A percentile compares a stretch with the other conserved stretches of the same genome.
Conservation (phyloP, 2,797 vertebrate genomes). For the Heterohyrax brucei region DNA sequence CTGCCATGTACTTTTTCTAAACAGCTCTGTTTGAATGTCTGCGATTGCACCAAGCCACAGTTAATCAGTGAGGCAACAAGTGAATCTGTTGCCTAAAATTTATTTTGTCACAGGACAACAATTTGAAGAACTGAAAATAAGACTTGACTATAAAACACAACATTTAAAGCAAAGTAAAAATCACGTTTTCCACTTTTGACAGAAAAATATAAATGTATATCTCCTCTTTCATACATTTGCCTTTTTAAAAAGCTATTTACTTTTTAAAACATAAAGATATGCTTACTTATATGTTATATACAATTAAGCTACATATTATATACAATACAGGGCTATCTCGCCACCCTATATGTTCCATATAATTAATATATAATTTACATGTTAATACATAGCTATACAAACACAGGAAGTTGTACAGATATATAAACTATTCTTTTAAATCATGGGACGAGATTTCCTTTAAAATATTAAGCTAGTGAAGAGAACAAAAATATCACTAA, state of each 20-base stretch:
- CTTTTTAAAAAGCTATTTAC: not conserved
- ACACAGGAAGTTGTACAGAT: not conserved
- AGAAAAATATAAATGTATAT: not conserved
- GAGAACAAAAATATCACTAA: not conserved
- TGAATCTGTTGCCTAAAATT: not conserved
- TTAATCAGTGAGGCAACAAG: not conserved
- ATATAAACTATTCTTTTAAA: not conserved
- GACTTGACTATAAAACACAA: slow-evolving; percentile 3
- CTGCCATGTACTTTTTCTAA: not conserved
- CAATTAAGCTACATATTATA: not conserved
- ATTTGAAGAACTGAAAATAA: not conserved
- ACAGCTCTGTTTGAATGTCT: not conserved
- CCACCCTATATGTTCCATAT: too few relatives aligned
- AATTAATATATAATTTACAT: too few relatives aligned
- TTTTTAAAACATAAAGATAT: slow-evolving; percentile 50
- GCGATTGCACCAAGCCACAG: not conserved
- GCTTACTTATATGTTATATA: not conserved
- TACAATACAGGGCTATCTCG: too few relatives aligned
- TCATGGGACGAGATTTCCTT: slow-evolving; percentile 2
- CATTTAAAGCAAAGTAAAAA: slow-evolving; percentile 1
- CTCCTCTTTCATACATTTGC: not conserved
- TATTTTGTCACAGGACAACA: slow-evolving; percentile 20
- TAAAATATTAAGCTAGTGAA: slow-evolving; percentile 11
- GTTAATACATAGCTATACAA: not conserved
- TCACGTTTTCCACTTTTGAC: not conserved